Evolutionary conservation across 2,888 invertebrate genomes (phyloP).

Genomic region (Hybos culiciformis): DNA sequence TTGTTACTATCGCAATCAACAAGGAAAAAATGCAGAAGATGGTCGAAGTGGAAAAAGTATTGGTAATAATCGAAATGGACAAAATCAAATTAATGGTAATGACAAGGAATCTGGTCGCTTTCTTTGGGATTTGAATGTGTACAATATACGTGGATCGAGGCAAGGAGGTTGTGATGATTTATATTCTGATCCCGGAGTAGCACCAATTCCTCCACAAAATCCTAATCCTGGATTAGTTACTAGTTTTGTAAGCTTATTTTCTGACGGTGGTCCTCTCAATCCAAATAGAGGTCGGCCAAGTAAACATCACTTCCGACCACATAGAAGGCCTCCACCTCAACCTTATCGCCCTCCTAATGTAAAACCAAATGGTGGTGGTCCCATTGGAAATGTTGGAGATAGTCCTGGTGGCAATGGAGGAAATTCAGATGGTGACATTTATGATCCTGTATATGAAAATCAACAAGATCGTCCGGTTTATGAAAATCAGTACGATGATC

Average conservation of each 20-base stretch:
- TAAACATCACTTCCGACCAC: conserved; percentile 8
- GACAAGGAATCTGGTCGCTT: conserved; percentile 8
- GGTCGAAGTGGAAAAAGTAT: no score
- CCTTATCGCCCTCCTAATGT: conserved; percentile 3
- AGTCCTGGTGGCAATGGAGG: background rate
- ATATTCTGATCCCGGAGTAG: background rate
- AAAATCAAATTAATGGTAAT: no score
- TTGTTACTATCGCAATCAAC: background rate
- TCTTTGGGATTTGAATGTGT: conserved; percentile 12
- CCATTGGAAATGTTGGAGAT: background rate
- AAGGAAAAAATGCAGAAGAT: no score
- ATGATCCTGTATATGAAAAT: background rate
- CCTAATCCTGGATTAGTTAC: no score
- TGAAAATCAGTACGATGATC: background rate
- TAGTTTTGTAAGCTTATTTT: no score
- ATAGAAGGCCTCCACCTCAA: conserved; percentile 20
- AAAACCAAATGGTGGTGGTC: background rate
- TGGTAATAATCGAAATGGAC: background rate
- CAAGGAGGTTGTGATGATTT: conserved; percentile 11
- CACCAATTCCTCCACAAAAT: background rate
- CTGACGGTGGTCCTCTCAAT: background rate
- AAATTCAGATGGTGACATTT: background rate
- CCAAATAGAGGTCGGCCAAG: conserved; percentile 9
- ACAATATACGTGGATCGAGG: conserved; percentile 1
- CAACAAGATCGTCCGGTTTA: background rate